phyloP scores from a whole-genome alignment of 2,113 vertebrate species.

The Calyptommatus sinebrachiatus region DNA sequence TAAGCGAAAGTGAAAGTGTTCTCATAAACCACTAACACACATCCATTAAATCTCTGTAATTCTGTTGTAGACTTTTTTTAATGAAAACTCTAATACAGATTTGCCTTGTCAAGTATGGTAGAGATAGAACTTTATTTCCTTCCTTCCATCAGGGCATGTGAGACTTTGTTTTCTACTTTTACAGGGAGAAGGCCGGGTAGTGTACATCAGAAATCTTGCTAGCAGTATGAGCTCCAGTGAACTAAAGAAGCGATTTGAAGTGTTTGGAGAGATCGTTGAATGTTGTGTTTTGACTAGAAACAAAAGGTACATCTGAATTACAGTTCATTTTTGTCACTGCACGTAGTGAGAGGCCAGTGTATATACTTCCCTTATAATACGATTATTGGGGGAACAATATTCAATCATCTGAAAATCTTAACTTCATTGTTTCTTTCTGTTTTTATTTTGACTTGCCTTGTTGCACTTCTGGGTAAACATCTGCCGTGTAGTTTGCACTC shows the following conservation, averaged over 20 bases:
- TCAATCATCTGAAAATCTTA: not conserved
- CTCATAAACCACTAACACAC: too few species aligned
- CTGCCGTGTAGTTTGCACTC: too few species aligned
- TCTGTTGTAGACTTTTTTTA: too few species aligned
- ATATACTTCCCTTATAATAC: too few species aligned
- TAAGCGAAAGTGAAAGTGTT: too few species aligned
- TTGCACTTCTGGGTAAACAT: too few species aligned
- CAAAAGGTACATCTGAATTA: slow-evolving; percentile 71
- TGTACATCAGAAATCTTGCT: slow-evolving; percentile 91
- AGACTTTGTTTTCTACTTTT: slow-evolving; percentile 43
- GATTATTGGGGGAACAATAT: not conserved
- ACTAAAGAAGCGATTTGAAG: slow-evolving; percentile 91
- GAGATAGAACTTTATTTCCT: not conserved
- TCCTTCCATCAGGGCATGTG: not conserved
- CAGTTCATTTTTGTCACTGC: rapidly evolving
- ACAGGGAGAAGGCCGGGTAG: slow-evolving; percentile 93
- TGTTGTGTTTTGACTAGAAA: slow-evolving; percentile 90
- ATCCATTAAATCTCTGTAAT: too few species aligned
- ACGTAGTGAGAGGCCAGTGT: rapidly evolving
- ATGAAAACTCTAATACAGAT: too few species aligned
- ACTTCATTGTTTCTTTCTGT: not conserved
- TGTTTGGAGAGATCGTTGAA: slow-evolving; percentile 89
- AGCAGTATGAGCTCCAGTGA: slow-evolving; percentile 88
- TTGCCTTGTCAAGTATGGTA: rapidly evolving
- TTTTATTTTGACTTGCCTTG: too few species aligned